Percentiles rank a stretch among this genome's conserved stretches.
Conservation (phyloP, 2,888 invertebrate genomes). For the Platycnemis pennipes region DNA sequence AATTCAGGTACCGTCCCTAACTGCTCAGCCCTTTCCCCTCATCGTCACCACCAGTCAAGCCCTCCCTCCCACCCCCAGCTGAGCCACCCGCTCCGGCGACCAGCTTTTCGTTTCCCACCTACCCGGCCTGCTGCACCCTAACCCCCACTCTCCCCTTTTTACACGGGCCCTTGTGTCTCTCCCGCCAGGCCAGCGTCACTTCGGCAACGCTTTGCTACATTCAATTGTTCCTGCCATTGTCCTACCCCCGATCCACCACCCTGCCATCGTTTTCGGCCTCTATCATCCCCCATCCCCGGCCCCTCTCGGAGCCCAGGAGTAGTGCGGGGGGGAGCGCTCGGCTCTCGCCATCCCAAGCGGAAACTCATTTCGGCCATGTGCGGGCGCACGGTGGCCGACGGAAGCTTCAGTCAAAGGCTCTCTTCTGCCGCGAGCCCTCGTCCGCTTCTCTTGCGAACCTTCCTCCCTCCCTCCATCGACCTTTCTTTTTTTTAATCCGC, state of each 20-base stretch:
- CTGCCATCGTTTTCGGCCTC: not conserved
- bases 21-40: not conserved
- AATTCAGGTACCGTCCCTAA: slow-evolving; percentile 38
- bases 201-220: slow-evolving; percentile 66
- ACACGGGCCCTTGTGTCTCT: slow-evolving; percentile 18
- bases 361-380: slow-evolving; percentile 64
- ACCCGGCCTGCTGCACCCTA: not conserved
- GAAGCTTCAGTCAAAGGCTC: slow-evolving; percentile 50
- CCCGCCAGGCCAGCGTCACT: slow-evolving; percentile 26
- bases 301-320: not conserved
- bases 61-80: slow-evolving; percentile 7
- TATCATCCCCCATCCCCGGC: not conserved
- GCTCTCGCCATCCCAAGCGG: slow-evolving; percentile 44
- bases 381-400: slow-evolving; percentile 26
- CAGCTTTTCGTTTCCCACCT: slow-evolving; percentile 6
- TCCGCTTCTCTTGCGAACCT: not conserved
- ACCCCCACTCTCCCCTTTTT: not conserved
- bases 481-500: slow-evolving; percentile 3
- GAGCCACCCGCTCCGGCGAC: slow-evolving; percentile 6
- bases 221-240: slow-evolving; percentile 55
- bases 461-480: not conserved
- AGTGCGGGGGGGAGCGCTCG: not conserved
- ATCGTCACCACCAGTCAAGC: not conserved
- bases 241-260: not conserved
- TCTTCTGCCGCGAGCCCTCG: not conserved